Base-by-base conservation (phyloP, 2,888 invertebrate species). In the Aspidiotus destructor region DNA sequence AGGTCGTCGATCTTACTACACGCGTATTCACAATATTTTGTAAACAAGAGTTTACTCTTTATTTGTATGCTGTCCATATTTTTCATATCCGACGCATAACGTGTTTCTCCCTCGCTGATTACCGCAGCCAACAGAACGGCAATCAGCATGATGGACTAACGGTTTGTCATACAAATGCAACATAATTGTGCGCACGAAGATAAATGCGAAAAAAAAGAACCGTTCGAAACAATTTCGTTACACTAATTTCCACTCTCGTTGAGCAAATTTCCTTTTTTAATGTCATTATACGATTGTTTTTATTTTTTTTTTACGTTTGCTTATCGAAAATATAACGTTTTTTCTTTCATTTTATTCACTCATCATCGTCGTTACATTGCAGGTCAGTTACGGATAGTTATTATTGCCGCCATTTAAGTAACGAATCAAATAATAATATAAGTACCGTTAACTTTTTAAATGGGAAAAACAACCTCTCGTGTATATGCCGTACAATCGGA, bases 1-100 rank as follows among this genome's bases (percentile, higher is more conserved):
- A 67, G 67, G 67, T 67, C 67, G 48, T 67, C 58, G 67, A 67
- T 67, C 65, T 48, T 40, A 40, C 40, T 28, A 28, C 60, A 41
- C 60, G 40, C 40, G 17, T 61, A 41, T 42, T 15, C 61, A 44
- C 61, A 15, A 44, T 61, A 44, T 48, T 62, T 62, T 62, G 62
- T 44, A 62, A 62, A 62, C 48, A 62, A 62, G 42, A 42, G 48
- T 52, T 6, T 44, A 64, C 55, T 55, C 63, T 61, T 61, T 44
- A 41, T 15, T 41, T 41, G 28, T 41, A 44, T 60, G 8, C 41
- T 61, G 11, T 41, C 44, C 42, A n/a, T 28, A 17, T 44, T 61
- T 40, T 13, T 17, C 42, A 61, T 48, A 48, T 48, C 28, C 28
- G 28, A 48, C 3, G 48, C n/a, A 48, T 48, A 48, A 48, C 11